Evolutionary conservation across 1,140 invertebrate genomes (phyloP).

Genomic region (Homalodisca vitripennis): DNA sequence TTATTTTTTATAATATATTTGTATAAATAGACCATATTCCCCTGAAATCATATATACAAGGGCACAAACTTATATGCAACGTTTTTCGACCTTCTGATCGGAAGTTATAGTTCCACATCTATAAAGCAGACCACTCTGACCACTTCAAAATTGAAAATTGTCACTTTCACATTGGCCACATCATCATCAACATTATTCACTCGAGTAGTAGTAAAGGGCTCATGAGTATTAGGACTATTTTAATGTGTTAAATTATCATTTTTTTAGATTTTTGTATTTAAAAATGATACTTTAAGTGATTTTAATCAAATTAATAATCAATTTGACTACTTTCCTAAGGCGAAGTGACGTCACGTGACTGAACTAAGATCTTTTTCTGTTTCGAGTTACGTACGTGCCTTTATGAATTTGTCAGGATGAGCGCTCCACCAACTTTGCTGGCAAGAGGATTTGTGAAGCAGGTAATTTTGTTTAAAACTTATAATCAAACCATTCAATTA

Average conservation of each 20-base stretch:
- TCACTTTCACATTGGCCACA: constrained; percentile 12
- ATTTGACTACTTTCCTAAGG: background rate
- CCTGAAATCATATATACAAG: no score
- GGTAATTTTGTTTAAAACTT: constrained; percentile 6
- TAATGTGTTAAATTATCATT: background rate
- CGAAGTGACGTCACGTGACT: constrained; percentile 20
- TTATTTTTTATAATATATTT: no score
- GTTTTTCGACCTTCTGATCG: no score
- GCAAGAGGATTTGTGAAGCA: constrained; percentile 29
- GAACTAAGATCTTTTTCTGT: constrained; percentile 1
- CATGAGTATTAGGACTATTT: background rate
- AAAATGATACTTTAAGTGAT: background rate
- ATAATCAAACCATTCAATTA: background rate
- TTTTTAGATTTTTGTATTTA: background rate
- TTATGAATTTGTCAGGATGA: constrained; percentile 24
- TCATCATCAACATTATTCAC: constrained; percentile 8
- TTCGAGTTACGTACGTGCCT: constrained; percentile 1
- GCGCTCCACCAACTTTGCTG: background rate
- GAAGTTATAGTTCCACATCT: no score
- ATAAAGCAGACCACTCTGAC: no score
- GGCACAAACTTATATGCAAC: no score
- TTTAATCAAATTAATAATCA: background rate
- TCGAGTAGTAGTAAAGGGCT: background rate
- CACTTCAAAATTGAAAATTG: constrained; percentile 17
- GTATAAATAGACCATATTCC: no score